These are phyloP conservation scores for Oceanodroma leucorhoa DNA, from an alignment of 2,797 vertebrate species.

Conservation along the genomic window DNA sequence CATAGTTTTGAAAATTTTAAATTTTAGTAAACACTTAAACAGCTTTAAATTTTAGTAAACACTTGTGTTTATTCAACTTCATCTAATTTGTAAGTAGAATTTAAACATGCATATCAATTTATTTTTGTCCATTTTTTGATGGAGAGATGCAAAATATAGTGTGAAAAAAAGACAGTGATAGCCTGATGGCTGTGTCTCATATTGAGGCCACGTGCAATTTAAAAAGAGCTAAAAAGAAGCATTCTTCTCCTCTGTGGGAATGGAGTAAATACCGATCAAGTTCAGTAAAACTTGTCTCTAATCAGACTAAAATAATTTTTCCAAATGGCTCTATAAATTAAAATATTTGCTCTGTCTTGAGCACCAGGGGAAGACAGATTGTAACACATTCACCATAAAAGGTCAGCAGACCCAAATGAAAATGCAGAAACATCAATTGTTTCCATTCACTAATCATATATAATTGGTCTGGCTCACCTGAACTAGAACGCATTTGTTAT, in stretches of 20 bases:
- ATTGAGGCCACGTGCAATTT: background rate
- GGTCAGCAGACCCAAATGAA: slow-evolving; percentile 31
- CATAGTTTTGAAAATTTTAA: background rate
- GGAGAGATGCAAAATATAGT: background rate
- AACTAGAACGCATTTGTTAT: slow-evolving; percentile 53
- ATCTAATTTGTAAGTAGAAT: background rate
- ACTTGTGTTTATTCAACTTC: background rate
- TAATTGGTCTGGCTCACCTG: slow-evolving; percentile 64
- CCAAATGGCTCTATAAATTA: slow-evolving; percentile 34
- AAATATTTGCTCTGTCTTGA: slow-evolving; percentile 21
- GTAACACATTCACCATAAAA: background rate
- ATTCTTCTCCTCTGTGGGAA: background rate
- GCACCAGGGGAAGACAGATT: slow-evolving; percentile 16
- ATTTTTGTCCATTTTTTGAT: background rate
- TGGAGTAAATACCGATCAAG: background rate
- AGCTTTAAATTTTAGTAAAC: background rate
- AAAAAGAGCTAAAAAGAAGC: background rate
- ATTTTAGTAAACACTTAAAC: background rate
- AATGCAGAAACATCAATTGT: slow-evolving; percentile 49
- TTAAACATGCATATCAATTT: background rate
- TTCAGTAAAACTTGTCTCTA: background rate
- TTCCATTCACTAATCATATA: slow-evolving; percentile 57
- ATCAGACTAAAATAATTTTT: slow-evolving; percentile 11
- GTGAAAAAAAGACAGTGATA: background rate
- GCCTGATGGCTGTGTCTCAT: background rate